Conservation (phyloP, 2,113 vertebrate species). For the Narcine bancroftii region DNA sequence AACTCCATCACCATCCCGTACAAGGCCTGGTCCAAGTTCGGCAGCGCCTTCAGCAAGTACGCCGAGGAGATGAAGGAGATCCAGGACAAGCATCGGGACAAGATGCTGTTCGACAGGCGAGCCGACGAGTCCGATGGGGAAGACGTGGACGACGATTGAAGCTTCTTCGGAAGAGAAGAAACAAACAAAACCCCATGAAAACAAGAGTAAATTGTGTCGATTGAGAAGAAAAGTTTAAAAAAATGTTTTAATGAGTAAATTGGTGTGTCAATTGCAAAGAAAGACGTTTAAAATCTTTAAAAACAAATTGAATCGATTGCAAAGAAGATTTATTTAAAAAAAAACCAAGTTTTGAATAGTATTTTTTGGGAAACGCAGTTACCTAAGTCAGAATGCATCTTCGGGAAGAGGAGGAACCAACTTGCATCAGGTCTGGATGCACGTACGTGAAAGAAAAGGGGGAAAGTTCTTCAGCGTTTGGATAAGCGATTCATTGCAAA, state of each 20-base stretch:
- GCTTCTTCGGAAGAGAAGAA: not conserved
- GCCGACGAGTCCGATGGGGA: constrained; percentile 86
- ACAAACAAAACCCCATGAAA: not conserved
- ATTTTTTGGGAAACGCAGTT: constrained; percentile 30
- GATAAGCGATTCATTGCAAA: constrained; percentile 10
- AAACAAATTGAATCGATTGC: not conserved
- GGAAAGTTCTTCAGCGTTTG: not conserved
- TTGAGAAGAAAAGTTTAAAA: not conserved
- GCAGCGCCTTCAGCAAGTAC: constrained; percentile 83
- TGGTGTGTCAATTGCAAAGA: constrained; percentile 18
- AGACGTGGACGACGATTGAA: constrained; percentile 87
- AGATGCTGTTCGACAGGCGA: constrained; percentile 51
- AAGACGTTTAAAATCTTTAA: not conserved
- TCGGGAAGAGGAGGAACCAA: not conserved
- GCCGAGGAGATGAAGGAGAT: constrained; percentile 97
- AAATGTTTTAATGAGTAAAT: constrained; percentile 3
- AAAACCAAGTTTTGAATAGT: constrained; percentile 19
- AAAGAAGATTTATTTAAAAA: not conserved
- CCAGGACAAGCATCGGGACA: constrained; percentile 75
- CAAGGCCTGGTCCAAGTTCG: constrained; percentile 94
- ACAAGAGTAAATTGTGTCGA: constrained; percentile 1
- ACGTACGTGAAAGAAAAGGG: too few relatives aligned
- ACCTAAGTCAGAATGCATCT: not conserved
- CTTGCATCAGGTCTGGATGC: not conserved
- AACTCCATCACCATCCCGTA: constrained; percentile 94